Percentiles rank a stretch among this genome's conserved stretches.
These are phyloP conservation scores for Mycteria americana DNA, from an alignment of 2,797 vertebrate genomes.

Conservation along the genomic window DNA sequence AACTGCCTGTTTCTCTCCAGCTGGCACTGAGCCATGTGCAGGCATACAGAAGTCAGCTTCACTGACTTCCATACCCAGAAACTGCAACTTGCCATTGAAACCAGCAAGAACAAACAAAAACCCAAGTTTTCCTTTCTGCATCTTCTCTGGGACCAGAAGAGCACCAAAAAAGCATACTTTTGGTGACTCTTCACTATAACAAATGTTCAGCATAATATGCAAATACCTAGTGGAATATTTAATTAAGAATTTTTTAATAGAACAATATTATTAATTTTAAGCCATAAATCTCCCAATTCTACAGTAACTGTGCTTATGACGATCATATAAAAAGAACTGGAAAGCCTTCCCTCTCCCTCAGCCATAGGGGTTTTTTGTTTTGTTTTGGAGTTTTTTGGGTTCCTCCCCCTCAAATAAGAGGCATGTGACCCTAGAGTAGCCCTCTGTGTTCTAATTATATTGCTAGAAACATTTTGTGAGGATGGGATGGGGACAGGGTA, in stretches of 20 bases:
- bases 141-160: not conserved
- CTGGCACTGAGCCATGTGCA: not conserved
- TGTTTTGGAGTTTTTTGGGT: not conserved
- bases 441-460: not conserved
- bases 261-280: not conserved
- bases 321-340: not conserved
- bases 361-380: not conserved
- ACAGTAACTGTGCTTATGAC: not conserved
- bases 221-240: not conserved
- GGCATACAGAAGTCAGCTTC: not conserved
- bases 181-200: not conserved
- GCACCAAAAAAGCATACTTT: not conserved
- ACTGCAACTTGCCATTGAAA: not conserved
- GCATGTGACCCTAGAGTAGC: not conserved
- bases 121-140: not conserved
- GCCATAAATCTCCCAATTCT: not conserved
- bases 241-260: not conserved
- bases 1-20: not conserved
- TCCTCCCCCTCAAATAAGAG: not conserved
- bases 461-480: not conserved
- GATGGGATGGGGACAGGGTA: not conserved
- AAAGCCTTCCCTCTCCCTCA: not conserved
- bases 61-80: not conserved
- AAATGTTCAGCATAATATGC: not conserved
- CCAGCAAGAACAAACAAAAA: not conserved